Evolutionary conservation across 1,140 invertebrate genomes (phyloP), one percentile per base, ranked within the genome.

Genomic region (Battus philenor): DNA sequence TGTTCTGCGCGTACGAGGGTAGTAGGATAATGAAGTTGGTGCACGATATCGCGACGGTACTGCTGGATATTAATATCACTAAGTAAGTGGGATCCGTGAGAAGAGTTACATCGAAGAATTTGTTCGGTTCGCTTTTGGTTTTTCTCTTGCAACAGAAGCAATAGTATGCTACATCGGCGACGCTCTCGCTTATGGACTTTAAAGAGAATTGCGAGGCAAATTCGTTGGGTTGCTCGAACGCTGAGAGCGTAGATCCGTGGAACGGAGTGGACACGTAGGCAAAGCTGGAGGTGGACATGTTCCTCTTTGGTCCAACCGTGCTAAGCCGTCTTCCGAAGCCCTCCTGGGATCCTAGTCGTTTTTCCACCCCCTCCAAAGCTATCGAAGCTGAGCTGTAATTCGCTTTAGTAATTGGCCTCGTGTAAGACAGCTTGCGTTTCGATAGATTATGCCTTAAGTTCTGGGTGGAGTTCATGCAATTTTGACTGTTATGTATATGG

Each of bases 1-100:
- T 76, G 1, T 87, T 86, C 12, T 89, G 74, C 0, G 93, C 93
- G 70, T 94, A 94, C 0, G 90, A 88, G 5, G 94, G 93, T 44
- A 95, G 72, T 0, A 95, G 61, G 26, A 95, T 94, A 1, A 94
- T 91, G 55, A 95, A 94, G 74, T 95, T 95, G 0, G 93, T 95
- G 55, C 94, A 94, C 27, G 93, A 94, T 36, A 95, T 93, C 7
- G 93, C 94, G 36, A 93, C 94, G 0, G 93, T 94, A 10, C 91
- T 93, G 63, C 93, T 94, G 0, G 93, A 94, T 43, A 95, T 89
- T 4, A 95, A 68, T 26, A 95, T 94, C 0, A 95, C 90, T 15
- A 95, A 86, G 64, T 94, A 95, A 7, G 93, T 88, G 0, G 93
- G 92, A 71, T 95, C 93, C 34, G 83, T 90, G 0, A 95, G 68